Evolutionary conservation across 2,888 invertebrate genomes (phyloP).

Genomic region (Folsomia candida): DNA sequence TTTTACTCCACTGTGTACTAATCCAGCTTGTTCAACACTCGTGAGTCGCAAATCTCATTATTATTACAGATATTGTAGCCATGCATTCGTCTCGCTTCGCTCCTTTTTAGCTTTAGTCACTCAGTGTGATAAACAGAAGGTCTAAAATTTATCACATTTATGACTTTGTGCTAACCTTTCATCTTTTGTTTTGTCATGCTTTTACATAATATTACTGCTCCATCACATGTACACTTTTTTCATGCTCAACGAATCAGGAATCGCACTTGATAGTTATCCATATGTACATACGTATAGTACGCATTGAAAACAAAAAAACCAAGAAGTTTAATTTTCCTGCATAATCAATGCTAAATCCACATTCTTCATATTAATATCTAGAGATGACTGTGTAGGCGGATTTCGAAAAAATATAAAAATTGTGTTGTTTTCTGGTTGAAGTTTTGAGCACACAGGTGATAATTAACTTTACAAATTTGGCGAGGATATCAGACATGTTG

Average conservation of each 20-base stretch:
- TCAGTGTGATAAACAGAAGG: neutral
- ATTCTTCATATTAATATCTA: too few species aligned
- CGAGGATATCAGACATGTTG: neutral
- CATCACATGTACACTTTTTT: too few species aligned
- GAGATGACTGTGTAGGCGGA: neutral
- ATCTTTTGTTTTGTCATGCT: neutral
- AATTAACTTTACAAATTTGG: neutral
- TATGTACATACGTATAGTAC: too few species aligned
- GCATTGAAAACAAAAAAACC: too few species aligned
- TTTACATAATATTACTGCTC: neutral
- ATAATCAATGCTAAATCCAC: too few species aligned
- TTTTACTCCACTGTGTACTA: neutral
- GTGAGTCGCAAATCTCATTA: neutral
- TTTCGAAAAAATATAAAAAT: neutral
- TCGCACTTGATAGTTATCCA: too few species aligned
- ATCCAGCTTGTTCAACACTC: neutral
- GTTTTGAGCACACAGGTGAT: neutral
- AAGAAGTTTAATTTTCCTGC: too few species aligned
- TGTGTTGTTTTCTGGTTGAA: too few species aligned
- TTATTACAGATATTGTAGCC: too few species aligned
- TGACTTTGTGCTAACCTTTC: constrained; percentile 2
- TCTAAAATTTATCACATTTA: constrained; percentile 3
- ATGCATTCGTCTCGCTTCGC: constrained; percentile 7
- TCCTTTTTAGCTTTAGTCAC: constrained; percentile 7
- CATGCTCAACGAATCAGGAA: too few species aligned